Conservation (phyloP, 2,797 vertebrate species). For the Labroides dimidiatus region DNA sequence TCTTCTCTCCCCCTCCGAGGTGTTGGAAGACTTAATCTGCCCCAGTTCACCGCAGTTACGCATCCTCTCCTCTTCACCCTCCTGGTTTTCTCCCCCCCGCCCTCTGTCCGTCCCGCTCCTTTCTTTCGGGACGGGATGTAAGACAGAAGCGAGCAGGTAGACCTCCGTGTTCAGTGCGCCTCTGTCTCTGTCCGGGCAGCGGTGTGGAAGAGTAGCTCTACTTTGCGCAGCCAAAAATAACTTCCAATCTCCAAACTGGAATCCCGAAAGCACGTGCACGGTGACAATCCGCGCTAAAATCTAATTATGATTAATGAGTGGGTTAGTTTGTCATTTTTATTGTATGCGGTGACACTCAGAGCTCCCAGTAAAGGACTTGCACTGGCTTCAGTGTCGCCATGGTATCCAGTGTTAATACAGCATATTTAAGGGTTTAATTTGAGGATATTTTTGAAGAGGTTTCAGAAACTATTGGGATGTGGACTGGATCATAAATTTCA, state of each 20-base stretch:
- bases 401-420: background rate
- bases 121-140: constrained; percentile 36
- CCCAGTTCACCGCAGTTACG: constrained; percentile 56
- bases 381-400: background rate
- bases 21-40: constrained; percentile 30
- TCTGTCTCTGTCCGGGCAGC: constrained; percentile 52
- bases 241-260: constrained; percentile 70
- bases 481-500: background rate
- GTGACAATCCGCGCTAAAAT: constrained; percentile 24
- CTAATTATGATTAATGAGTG: background rate
- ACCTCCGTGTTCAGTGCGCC: constrained; percentile 35
- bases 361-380: background rate
- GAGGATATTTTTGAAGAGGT: background rate
- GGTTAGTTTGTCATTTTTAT: constrained; percentile 1
- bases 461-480: background rate
- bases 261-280: constrained; percentile 39
- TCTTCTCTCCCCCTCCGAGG: constrained; percentile 11
- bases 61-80: constrained; percentile 14
- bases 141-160: constrained; percentile 24
- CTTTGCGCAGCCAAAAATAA: constrained; percentile 74
- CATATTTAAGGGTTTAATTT: background rate
- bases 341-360: background rate
- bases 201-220: constrained; percentile 65
- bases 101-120: constrained; percentile 27
- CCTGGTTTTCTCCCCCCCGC: constrained; percentile 1